A percentile compares a stretch with the other conserved stretches of the same genome.
Evolutionary conservation across 2,113 vertebrate species (phyloP).

Genomic region (Lynx canadensis): DNA sequence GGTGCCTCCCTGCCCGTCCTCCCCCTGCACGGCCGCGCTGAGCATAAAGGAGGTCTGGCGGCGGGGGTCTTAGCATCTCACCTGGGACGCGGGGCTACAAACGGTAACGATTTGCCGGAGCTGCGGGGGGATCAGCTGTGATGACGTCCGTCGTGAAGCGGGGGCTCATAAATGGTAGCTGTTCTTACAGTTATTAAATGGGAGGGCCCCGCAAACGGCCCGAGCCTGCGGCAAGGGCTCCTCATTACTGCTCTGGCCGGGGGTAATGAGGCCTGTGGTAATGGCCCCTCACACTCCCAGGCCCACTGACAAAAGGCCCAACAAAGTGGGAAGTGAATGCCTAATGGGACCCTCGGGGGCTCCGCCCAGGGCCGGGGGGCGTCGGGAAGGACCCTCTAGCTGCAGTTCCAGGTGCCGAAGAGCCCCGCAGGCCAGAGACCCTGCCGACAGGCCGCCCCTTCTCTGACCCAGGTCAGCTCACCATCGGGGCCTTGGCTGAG

Average conservation of each 20-base stretch:
- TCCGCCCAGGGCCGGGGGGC: neutral
- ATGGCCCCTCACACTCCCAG: neutral
- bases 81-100: conserved; percentile 32
- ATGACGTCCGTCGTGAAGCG: neutral
- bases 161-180: neutral
- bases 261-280: conserved; percentile 52
- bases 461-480: neutral
- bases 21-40: neutral
- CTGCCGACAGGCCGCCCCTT: rapidly evolving
- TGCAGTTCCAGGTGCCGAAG: conserved; percentile 18
- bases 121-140: neutral
- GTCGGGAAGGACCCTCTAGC: conserved; percentile 25
- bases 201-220: neutral
- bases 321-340: conserved; percentile 58
- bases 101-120: neutral
- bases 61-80: neutral
- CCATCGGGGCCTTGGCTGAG: neutral
- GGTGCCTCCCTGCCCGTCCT: neutral
- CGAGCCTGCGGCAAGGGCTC: neutral
- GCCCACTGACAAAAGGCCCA: conserved; percentile 40
- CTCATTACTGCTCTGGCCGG: conserved; percentile 1
- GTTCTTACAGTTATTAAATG: conserved; percentile 52
- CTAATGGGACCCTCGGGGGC: conserved; percentile 55
- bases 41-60: neutral
- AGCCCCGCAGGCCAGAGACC: neutral